A percentile compares a stretch with the other conserved stretches of the same genome.
These are phyloP conservation scores for Acanthopagrus latus DNA, from an alignment of 2,797 vertebrate genomes.

Conservation along the genomic window DNA sequence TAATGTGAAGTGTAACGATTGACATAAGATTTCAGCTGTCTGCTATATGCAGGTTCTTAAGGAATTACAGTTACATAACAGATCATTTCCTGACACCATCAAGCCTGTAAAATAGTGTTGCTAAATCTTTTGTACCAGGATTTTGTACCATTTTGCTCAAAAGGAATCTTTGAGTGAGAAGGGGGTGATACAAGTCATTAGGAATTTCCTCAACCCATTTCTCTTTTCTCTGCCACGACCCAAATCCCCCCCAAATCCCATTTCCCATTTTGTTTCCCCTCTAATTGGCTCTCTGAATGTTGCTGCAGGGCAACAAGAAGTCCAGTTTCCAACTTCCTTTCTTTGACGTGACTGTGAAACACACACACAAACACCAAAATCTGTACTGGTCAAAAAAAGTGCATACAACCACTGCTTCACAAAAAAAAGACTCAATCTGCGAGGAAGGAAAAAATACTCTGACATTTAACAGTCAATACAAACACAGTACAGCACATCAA, in stretches of 20 bases:
- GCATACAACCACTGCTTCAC: not conserved
- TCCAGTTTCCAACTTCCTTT: slow-evolving; percentile 17
- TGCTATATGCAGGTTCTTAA: not conserved
- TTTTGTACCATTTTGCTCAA: slow-evolving; percentile 5
- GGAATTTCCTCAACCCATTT: slow-evolving; percentile 34
- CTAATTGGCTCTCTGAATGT: slow-evolving; percentile 63
- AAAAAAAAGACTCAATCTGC: not conserved
- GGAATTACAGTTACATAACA: not conserved
- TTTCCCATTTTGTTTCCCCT: slow-evolving; percentile 35
- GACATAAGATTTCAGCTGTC: not conserved
- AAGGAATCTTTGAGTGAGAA: slow-evolving; percentile 13
- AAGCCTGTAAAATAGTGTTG: not conserved
- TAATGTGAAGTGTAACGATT: not conserved
- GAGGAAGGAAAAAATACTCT: not conserved
- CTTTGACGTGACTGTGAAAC: slow-evolving; percentile 7
- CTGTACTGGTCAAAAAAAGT: not conserved
- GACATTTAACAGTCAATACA: slow-evolving; percentile 22
- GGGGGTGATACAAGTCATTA: slow-evolving; percentile 27
- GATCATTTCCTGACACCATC: not conserved
- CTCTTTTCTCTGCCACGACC: slow-evolving; percentile 46
- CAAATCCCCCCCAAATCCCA: slow-evolving; percentile 50
- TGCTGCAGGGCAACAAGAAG: slow-evolving; percentile 44
- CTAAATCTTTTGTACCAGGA: not conserved
- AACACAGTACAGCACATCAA: slow-evolving; percentile 7
- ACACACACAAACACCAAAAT: slow-evolving; percentile 2